Evolutionary conservation across 2,113 vertebrate species (phyloP), one percentile per base, ranked within the genome.

Genomic region (Uria aalge): DNA sequence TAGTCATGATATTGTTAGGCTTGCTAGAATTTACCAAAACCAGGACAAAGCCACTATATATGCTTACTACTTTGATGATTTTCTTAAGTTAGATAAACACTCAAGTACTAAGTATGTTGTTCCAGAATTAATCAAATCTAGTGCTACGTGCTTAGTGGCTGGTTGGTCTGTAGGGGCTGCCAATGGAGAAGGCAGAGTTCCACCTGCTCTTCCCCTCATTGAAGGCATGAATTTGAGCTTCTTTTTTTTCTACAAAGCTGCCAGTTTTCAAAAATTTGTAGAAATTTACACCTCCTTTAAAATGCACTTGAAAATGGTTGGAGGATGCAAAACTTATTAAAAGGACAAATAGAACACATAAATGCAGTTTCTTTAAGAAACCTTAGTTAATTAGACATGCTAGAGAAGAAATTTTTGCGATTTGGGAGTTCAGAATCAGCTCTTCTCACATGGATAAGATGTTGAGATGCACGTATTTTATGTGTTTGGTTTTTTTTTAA

Each of bases 21-120:
- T 92, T 91, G 47, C 52, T 92, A 60, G 56, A 94, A 40, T 86
- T 93, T 75, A 47, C 45, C 20, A 41, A 45, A 87, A 92, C 0
- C 8, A 22, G 52, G 41, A 77, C 45, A 63, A 74, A 84, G n/a
- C 13, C 32, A 11, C 34, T 88, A 10, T 38, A n/a, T 66, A 11
- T 52, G 47, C 34, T 74, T 21, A 19, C 12, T 87, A 3, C 32
- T 88, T 75, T 56, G 57, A 32, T 59, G 13, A 36, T 68, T 71
- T 59, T 71, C 34, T 68, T 62, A 38, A 36, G 7, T 36, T 48
- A 43, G 43, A 34, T 63, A 38, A 56, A 45, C 14, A 34, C 12
- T 60, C 27, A 29, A 68, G 38, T 83, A 12, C 9, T 32, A 68
- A 38, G 48, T 82, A 34, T 90, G 48, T 77, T 86, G 14, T 84